These are phyloP conservation scores for Parasteatoda tepidariorum DNA, from an alignment of 1,140 invertebrate genomes.

Conservation along the genomic window DNA sequence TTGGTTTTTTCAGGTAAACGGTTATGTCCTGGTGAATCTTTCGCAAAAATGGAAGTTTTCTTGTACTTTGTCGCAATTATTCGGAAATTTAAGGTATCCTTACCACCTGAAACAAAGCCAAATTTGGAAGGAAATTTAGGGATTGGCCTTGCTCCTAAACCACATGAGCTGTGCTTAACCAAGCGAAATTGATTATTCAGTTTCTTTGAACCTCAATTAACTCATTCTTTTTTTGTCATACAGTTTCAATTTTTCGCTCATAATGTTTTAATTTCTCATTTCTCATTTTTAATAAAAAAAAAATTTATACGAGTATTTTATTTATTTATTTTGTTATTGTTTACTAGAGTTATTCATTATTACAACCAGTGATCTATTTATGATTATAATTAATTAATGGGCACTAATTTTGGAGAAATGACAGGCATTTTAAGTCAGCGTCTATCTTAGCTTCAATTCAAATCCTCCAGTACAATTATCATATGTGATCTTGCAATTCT, in stretches of 20 bases:
- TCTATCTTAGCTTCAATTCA: no score
- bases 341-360: no score
- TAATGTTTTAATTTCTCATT: not conserved
- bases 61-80: conserved; percentile 63
- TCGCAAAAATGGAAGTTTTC: conserved; percentile 64
- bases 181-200: not conserved
- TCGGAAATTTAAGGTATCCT: conserved; percentile 60
- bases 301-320: not conserved
- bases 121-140: conserved; percentile 27
- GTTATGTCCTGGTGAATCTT: conserved; percentile 63
- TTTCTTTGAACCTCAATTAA: not conserved
- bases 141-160: not conserved
- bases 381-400: no score
- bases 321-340: no score
- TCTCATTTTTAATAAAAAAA: not conserved
- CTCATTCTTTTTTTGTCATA: not conserved
- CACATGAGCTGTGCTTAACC: conserved; percentile 1
- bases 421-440: no score
- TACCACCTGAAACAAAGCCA: not conserved
- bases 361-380: no score
- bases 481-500: no score
- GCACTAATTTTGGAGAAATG: no score
- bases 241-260: not conserved
- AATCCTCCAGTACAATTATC: no score
- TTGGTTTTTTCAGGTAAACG: conserved; percentile 62